Evolutionary conservation across 1,140 invertebrate genomes (phyloP).

Genomic region (Trichonephila clavata): DNA sequence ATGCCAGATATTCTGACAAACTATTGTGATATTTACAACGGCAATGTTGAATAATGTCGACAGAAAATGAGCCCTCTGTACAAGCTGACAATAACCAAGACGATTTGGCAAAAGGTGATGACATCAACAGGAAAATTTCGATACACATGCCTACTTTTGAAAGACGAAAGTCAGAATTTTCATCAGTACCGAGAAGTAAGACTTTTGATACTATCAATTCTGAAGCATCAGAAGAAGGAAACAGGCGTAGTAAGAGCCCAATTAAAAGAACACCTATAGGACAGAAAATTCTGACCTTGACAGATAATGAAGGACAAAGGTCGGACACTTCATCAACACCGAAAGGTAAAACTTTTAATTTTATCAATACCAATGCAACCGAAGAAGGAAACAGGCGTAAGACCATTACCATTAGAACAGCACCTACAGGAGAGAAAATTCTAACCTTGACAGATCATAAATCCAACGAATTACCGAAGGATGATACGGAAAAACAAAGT

Average conservation of each 20-base stretch:
- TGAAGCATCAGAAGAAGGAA: not conserved
- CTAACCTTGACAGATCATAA: not conserved
- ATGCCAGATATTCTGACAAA: not conserved
- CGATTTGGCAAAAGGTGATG: not conserved
- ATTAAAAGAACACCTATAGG: not conserved
- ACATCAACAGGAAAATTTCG: not conserved
- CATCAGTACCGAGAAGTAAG: too few relatives aligned
- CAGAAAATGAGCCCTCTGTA: too few relatives aligned
- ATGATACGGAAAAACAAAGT: not conserved
- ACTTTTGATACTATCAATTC: too few relatives aligned
- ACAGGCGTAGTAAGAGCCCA: not conserved
- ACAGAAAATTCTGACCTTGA: not conserved
- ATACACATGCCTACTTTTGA: not conserved
- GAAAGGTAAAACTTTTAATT: not conserved
- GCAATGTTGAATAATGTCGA: too few relatives aligned
- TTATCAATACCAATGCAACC: not conserved
- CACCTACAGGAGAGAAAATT: not conserved
- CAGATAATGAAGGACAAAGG: not conserved
- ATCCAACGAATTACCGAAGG: not conserved
- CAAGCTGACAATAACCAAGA: not conserved
- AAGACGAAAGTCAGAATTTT: not conserved
- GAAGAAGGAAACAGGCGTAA: not conserved
- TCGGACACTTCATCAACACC: too few relatives aligned
- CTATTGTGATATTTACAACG: too few relatives aligned
- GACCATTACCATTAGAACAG: not conserved